phyloP scores from a whole-genome alignment of 2,888 invertebrate species.

The Gari tellinella region DNA sequence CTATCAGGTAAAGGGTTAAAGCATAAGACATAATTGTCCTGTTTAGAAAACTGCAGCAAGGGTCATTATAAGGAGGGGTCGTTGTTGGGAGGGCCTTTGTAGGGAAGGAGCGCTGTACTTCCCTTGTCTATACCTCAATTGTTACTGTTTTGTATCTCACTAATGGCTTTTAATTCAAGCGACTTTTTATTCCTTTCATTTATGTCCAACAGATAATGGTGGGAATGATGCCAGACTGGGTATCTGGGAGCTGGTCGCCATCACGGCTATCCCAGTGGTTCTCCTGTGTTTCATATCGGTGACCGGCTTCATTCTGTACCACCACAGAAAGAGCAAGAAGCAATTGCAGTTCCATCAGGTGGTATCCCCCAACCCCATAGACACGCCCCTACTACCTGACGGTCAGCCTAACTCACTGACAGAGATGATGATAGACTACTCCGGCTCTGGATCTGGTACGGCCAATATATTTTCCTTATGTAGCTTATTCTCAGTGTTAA shows the following conservation, averaged over 20 bases:
- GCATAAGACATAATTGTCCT: no score
- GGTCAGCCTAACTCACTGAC: conserved; percentile 68
- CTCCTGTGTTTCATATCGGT: conserved; percentile 89
- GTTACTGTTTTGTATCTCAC: no score
- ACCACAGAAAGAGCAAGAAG: conserved; percentile 61
- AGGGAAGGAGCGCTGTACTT: no score
- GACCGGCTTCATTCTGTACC: conserved; percentile 76
- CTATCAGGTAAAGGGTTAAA: no score
- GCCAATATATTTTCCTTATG: neutral
- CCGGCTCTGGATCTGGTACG: conserved; percentile 97
- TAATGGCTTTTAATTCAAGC: no score
- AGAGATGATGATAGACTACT: conserved; percentile 84
- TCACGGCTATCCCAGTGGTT: conserved; percentile 89
- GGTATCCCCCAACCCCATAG: conserved; percentile 67
- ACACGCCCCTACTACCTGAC: conserved; percentile 71
- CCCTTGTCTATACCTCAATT: no score
- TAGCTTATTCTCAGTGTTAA: no score
- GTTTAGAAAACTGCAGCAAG: no score
- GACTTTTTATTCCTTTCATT: no score
- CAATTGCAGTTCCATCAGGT: conserved; percentile 53
- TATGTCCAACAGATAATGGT: conserved; percentile 16
- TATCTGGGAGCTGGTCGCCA: conserved; percentile 88
- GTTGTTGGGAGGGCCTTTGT: no score
- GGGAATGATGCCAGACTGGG: conserved; percentile 70
- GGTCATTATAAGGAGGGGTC: no score